phyloP scores from a whole-genome alignment of 2,888 invertebrate genomes.

The Andrena bicolor region DNA sequence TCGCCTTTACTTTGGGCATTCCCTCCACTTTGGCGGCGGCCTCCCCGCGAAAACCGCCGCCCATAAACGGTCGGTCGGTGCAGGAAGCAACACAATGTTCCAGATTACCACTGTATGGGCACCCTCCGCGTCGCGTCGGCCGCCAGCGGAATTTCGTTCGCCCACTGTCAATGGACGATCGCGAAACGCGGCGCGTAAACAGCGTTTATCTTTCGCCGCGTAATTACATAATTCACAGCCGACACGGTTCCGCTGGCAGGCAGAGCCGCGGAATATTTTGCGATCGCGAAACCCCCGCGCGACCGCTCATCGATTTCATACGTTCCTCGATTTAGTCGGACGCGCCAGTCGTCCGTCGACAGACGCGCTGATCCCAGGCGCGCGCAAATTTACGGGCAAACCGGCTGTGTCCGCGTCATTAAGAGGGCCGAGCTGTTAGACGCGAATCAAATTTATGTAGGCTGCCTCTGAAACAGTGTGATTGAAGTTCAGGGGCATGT shows the following conservation, averaged over 20 bases:
- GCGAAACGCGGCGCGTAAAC: conserved; percentile 29
- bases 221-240: conserved; percentile 49
- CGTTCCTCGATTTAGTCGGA: conserved; percentile 14
- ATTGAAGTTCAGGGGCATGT: no score
- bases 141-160: conserved; percentile 23
- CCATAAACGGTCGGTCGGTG: conserved; percentile 10
- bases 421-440: conserved; percentile 13
- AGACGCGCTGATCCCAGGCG: background rate
- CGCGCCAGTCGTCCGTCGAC: conserved; percentile 2
- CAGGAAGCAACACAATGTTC: conserved; percentile 33
- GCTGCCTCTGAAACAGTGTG: no score
- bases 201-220: conserved; percentile 34
- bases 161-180: conserved; percentile 30
- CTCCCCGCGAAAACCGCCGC: background rate
- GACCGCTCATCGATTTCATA: conserved; percentile 27
- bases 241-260: background rate
- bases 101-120: conserved; percentile 18
- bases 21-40: background rate
- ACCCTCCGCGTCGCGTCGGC: background rate
- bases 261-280: conserved; percentile 25
- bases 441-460: conserved; percentile 2
- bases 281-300: conserved; percentile 7
- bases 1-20: conserved; percentile 1
- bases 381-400: conserved; percentile 22
- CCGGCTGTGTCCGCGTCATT: conserved; percentile 14